Conservation (phyloP, 2,888 invertebrate species). For the Eremobia ochroleuca region DNA sequence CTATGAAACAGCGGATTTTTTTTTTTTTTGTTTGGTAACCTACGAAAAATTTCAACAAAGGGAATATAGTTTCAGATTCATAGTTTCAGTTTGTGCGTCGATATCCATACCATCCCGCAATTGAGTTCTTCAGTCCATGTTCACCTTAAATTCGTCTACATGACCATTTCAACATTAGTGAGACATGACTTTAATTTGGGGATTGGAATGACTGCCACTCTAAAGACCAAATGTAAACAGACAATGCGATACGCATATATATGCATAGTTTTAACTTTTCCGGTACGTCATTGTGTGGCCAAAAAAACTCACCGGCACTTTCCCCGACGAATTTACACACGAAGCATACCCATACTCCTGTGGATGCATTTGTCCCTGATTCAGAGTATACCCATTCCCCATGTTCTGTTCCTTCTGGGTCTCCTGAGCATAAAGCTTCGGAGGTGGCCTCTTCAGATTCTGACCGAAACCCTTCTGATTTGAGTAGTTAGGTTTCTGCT, state of each 20-base stretch:
- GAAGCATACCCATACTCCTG: conserved; percentile 85
- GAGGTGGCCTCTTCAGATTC: conserved; percentile 84
- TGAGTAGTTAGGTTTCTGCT: conserved; percentile 83
- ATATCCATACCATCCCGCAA: too few species aligned
- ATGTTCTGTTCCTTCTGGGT: conserved; percentile 82
- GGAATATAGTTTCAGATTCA: too few species aligned
- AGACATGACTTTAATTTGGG: too few species aligned
- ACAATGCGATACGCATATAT: not conserved
- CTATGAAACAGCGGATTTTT: too few species aligned
- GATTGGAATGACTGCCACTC: too few species aligned
- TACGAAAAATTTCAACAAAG: too few species aligned
- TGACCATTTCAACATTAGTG: too few species aligned
- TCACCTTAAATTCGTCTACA: too few species aligned
- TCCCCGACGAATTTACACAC: conserved; percentile 83
- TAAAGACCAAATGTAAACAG: not conserved
- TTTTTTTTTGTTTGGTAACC: too few species aligned
- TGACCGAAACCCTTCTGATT: conserved; percentile 78
- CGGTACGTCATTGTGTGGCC: not conserved
- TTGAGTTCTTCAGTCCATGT: too few species aligned
- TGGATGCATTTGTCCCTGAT: conserved; percentile 84
- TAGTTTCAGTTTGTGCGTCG: too few species aligned
- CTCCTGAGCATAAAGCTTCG: conserved; percentile 81
- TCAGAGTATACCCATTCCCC: conserved; percentile 81
- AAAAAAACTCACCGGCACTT: conserved; percentile 80
- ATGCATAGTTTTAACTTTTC: not conserved